A percentile compares a stretch with the other conserved stretches of the same genome.
Conservation (phyloP, 2,888 invertebrate species). For the Hoplodrina ambigua region DNA sequence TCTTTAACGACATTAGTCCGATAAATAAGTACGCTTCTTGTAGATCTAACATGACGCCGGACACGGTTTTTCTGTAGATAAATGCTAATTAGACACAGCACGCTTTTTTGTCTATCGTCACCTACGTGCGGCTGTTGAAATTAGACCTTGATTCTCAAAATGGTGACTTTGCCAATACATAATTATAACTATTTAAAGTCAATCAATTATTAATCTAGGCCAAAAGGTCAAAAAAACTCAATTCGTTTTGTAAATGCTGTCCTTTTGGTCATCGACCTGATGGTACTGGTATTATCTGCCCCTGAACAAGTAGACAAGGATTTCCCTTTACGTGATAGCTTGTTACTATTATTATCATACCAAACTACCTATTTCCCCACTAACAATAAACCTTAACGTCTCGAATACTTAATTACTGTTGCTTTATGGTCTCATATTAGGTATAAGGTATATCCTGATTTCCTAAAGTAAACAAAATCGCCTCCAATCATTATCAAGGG, state of each 20-base stretch:
- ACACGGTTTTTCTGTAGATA: conserved; percentile 29
- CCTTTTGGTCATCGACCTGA: conserved; percentile 14
- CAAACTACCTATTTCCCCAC: conserved; percentile 23
- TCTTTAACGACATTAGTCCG: conserved; percentile 1
- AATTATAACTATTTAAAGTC: conserved; percentile 8
- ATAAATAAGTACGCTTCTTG: conserved; percentile 29
- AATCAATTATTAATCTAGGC: not conserved
- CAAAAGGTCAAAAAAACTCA: not conserved
- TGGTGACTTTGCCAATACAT: not conserved
- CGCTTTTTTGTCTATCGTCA: conserved; percentile 16
- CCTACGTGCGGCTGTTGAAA: conserved; percentile 11
- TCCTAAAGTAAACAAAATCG: conserved; percentile 1
- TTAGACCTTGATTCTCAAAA: conserved; percentile 29
- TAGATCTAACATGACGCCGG: conserved; percentile 32
- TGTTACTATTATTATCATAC: conserved; percentile 25
- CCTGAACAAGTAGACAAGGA: conserved; percentile 26
- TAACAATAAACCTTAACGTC: conserved; percentile 32
- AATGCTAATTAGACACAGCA: not conserved
- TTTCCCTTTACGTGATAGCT: conserved; percentile 33
- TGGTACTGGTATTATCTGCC: not conserved
- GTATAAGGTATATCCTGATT: not conserved
- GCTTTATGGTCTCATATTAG: not conserved
- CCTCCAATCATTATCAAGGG: conserved; percentile 10
- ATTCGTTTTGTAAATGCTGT: conserved; percentile 1
- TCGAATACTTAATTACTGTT: conserved; percentile 19